A percentile compares a stretch with the other conserved stretches of the same genome.
phyloP scores from a whole-genome alignment of 2,113 vertebrate genomes.

The Patagioenas fasciata region DNA sequence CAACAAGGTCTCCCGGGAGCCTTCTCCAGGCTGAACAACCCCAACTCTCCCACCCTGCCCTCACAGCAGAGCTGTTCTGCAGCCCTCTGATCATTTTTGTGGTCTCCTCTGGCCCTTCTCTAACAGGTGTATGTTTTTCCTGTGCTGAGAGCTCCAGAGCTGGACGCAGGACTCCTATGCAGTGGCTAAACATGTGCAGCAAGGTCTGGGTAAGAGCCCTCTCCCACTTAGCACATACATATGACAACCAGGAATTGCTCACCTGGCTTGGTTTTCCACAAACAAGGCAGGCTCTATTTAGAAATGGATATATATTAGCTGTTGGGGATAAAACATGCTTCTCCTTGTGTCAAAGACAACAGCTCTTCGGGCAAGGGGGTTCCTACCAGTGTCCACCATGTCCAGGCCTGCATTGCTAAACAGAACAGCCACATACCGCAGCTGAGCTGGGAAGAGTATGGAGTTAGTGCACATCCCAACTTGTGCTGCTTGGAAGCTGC shows the following conservation, averaged over 20 bases:
- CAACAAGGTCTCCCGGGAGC: too few relatives aligned
- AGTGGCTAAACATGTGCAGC: rapidly evolving
- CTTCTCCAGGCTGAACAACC: too few relatives aligned
- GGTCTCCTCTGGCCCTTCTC: too few relatives aligned
- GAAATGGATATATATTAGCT: background rate
- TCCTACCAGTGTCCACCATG: background rate
- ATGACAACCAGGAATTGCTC: rapidly evolving
- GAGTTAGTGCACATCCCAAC: too few relatives aligned
- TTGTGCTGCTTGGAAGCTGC: rapidly evolving
- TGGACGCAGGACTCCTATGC: background rate
- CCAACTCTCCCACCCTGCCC: too few relatives aligned
- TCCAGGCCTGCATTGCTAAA: background rate
- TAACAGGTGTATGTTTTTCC: too few relatives aligned
- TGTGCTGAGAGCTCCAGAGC: too few relatives aligned
- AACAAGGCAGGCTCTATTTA: background rate
- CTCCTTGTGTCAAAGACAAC: rapidly evolving
- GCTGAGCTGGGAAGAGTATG: background rate
- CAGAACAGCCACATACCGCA: rapidly evolving
- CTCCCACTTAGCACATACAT: rapidly evolving
- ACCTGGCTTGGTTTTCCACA: background rate
- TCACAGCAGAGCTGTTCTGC: too few relatives aligned
- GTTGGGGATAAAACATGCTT: background rate
- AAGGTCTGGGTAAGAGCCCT: background rate
- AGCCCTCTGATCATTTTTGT: too few relatives aligned
- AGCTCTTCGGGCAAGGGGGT: background rate